A percentile compares a stretch with the other conserved stretches of the same genome.
Conservation (phyloP, 1,140 invertebrate genomes). For the Diabrotica virgifera region DNA sequence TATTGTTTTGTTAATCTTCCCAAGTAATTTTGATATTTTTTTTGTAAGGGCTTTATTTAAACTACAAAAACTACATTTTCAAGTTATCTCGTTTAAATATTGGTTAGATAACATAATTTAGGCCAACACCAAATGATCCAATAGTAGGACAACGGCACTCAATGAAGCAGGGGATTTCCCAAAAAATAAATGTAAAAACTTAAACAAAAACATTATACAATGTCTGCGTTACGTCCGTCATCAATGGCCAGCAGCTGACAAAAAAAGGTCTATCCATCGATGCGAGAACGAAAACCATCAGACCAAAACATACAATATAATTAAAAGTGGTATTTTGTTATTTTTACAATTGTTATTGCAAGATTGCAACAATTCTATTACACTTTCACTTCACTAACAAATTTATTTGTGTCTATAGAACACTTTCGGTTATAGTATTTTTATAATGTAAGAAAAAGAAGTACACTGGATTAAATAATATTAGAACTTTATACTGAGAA, state of each 20-base stretch:
- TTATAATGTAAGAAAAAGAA: too few species aligned
- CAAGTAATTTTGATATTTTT: too few species aligned
- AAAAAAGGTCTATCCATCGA: constrained; percentile 6
- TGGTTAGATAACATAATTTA: not conserved
- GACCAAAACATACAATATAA: constrained; percentile 7
- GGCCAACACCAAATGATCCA: not conserved
- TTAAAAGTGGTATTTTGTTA: constrained; percentile 2
- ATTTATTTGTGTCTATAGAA: too few species aligned
- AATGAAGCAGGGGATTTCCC: not conserved
- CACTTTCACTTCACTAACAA: not conserved
- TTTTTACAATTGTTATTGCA: constrained; percentile 3
- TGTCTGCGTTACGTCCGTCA: constrained; percentile 5
- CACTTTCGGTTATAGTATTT: too few species aligned
- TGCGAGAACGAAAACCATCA: constrained; percentile 1
- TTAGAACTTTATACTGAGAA: too few species aligned
- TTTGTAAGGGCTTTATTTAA: too few species aligned
- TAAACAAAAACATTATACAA: constrained; percentile 7
- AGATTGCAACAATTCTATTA: constrained; percentile 5
- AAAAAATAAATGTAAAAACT: not conserved
- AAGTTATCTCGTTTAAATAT: not conserved
- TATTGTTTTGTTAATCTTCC: too few species aligned
- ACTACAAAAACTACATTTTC: too few species aligned
- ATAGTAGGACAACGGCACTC: not conserved
- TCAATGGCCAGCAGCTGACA: not conserved
- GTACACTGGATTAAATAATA: too few species aligned